Evolutionary conservation across 2,113 vertebrate species (phyloP).

Genomic region (Antechinus flavipes): DNA sequence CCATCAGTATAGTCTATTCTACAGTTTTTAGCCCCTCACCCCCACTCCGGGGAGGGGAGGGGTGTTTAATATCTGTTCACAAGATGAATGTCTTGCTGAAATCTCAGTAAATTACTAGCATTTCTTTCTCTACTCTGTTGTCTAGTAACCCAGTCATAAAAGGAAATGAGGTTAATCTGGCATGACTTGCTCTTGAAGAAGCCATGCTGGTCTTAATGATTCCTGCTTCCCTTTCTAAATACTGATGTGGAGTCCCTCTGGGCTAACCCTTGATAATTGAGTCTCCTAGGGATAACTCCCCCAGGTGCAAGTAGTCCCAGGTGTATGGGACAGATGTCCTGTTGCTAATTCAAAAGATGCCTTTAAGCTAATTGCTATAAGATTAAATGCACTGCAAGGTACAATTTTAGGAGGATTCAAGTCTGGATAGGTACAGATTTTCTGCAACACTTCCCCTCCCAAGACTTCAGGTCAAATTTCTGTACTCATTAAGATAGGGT

Average conservation of each 20-base stretch:
- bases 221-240: neutral
- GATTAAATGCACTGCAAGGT: too few species aligned
- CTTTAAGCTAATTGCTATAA: too few species aligned
- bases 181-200: neutral
- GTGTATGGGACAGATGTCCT: too few species aligned
- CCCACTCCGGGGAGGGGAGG: too few species aligned
- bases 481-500: neutral
- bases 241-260: neutral
- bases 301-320: neutral
- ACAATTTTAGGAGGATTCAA: neutral
- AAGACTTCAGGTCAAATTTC: neutral
- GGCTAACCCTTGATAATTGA: neutral
- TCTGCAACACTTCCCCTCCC: neutral
- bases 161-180: neutral
- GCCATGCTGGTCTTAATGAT: neutral
- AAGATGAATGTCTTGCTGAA: neutral
- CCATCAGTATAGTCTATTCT: too few species aligned
- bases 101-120: neutral
- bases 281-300: neutral
- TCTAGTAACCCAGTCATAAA: neutral
- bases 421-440: neutral
- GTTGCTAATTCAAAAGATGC: too few species aligned
- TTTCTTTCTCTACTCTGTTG: neutral
- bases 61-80: neutral
- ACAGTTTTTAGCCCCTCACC: too few species aligned